A percentile compares a stretch with the other conserved stretches of the same genome.
phyloP scores from a whole-genome alignment of 2,888 invertebrate species.

The Acanthosepion esculentum region DNA sequence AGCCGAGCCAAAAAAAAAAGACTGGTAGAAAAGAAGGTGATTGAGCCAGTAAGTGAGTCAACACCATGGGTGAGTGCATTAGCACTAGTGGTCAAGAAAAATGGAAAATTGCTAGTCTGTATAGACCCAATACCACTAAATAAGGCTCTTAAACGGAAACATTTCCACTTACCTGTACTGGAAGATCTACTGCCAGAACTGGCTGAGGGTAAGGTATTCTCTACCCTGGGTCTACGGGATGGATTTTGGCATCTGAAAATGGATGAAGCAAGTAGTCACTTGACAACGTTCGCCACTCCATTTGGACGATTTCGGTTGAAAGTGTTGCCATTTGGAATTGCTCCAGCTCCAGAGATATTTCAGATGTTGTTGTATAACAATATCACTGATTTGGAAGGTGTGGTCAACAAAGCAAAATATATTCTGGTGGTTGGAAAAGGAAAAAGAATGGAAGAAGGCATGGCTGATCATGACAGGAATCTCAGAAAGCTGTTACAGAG shows the following conservation, averaged over 20 bases:
- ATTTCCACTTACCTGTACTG: too few relatives aligned
- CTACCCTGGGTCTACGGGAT: slow-evolving; percentile 48
- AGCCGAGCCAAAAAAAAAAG: too few relatives aligned
- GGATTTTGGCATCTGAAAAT: slow-evolving; percentile 51
- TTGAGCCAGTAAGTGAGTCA: too few relatives aligned
- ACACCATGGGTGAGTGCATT: too few relatives aligned
- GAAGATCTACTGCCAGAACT: neutral
- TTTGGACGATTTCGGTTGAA: slow-evolving; percentile 51
- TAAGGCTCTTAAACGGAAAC: too few relatives aligned
- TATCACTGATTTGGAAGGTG: slow-evolving; percentile 52
- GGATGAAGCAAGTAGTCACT: slow-evolving; percentile 49
- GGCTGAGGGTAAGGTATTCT: too few relatives aligned
- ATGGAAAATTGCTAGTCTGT: too few relatives aligned
- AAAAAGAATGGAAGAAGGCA: neutral
- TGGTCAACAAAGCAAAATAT: slow-evolving; percentile 53
- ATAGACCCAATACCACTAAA: too few relatives aligned
- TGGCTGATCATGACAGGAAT: slow-evolving; percentile 53
- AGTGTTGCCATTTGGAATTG: slow-evolving; percentile 56
- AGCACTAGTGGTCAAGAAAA: too few relatives aligned
- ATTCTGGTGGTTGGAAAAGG: slow-evolving; percentile 53
- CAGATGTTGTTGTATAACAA: slow-evolving; percentile 51
- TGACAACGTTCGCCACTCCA: slow-evolving; percentile 51
- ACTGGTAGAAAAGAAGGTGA: too few relatives aligned
- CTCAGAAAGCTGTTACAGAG: slow-evolving; percentile 25
- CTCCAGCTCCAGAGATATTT: slow-evolving; percentile 52